These are phyloP conservation scores for Ammodramus savannarum DNA, from an alignment of 2,113 vertebrate genomes.

Conservation along the genomic window DNA sequence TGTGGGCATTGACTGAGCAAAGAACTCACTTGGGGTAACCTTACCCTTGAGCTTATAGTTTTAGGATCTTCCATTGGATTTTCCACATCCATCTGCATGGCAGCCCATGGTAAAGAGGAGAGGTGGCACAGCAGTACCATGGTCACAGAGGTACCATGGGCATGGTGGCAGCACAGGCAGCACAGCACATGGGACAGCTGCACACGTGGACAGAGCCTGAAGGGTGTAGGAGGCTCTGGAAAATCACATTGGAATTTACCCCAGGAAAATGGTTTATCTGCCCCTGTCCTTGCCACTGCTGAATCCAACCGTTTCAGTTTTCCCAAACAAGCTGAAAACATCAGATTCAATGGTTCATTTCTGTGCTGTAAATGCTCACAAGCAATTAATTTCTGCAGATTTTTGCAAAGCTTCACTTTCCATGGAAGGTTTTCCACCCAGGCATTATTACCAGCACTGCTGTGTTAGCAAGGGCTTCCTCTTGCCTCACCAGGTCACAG, in stretches of 20 bases:
- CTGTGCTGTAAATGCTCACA: background rate
- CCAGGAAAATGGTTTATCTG: background rate
- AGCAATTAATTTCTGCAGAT: background rate
- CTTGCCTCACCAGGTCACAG: background rate
- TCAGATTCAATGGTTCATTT: background rate
- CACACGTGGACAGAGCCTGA: background rate
- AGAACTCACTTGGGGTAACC: background rate
- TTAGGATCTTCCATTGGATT: background rate
- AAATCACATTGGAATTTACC: background rate
- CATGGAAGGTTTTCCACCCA: background rate
- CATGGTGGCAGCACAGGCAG: background rate
- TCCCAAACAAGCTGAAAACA: background rate
- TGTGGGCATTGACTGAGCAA: background rate
- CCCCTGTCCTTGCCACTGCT: background rate
- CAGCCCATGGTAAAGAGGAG: background rate
- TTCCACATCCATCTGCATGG: background rate
- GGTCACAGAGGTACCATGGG: background rate
- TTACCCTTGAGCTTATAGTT: background rate
- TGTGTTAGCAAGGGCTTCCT: background rate
- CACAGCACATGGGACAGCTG: background rate
- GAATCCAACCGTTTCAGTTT: background rate
- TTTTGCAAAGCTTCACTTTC: background rate
- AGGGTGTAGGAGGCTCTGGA: background rate
- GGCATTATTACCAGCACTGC: background rate
- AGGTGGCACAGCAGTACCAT: background rate